These are phyloP conservation scores for Corbicula japonica DNA, from an alignment of 2,888 invertebrate genomes.

Conservation along the genomic window DNA sequence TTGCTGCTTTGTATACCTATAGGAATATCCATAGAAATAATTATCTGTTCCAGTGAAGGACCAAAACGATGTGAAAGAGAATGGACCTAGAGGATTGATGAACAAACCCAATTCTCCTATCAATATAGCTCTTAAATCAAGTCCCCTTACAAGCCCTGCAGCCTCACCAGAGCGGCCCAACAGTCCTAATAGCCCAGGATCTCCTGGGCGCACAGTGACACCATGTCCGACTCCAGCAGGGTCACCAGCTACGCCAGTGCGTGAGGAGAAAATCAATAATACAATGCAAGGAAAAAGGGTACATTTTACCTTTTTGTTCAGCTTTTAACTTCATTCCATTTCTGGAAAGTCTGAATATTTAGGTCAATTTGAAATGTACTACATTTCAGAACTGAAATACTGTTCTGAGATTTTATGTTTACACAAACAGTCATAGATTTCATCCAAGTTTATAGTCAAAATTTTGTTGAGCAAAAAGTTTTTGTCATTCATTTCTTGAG, in stretches of 20 bases:
- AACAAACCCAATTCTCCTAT: slow-evolving; percentile 76
- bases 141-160: slow-evolving; percentile 73
- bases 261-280: slow-evolving; percentile 34
- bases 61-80: slow-evolving; percentile 77
- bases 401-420: no score
- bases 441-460: no score
- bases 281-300: slow-evolving; percentile 41
- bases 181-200: slow-evolving; percentile 72
- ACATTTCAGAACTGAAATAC: no score
- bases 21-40: no score
- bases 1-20: no score
- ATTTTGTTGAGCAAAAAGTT: no score
- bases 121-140: slow-evolving; percentile 75
- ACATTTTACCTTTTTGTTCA: no score
- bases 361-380: no score
- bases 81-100: slow-evolving; percentile 76
- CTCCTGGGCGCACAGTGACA: slow-evolving; percentile 68
- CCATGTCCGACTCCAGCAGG: slow-evolving; percentile 73
- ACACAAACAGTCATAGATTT: no score
- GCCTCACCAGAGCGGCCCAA: slow-evolving; percentile 77
- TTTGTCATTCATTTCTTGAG: no score
- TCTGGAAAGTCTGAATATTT: no score
- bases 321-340: no score
- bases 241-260: slow-evolving; percentile 62
- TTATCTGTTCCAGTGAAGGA: slow-evolving; percentile 77